Percentiles rank a stretch among this genome's conserved stretches.
Conservation (phyloP, 2,888 invertebrate genomes). For the Syritta pipiens region DNA sequence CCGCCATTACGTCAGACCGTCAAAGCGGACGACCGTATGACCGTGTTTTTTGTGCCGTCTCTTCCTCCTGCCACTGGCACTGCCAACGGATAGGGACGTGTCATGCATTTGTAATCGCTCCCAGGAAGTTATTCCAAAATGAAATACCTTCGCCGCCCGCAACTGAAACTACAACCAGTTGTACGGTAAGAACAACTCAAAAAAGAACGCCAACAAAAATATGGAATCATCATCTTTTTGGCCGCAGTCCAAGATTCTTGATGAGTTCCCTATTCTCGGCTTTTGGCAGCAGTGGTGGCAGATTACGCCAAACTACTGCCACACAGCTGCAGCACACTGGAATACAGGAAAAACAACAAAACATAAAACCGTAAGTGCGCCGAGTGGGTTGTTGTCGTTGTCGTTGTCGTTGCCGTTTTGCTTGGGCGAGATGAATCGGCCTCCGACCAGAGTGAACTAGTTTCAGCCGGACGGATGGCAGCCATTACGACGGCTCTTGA, state of each 20-base stretch:
- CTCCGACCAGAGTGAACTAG: constrained; percentile 45
- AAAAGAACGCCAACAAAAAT: constrained; percentile 2
- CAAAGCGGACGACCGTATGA: not conserved
- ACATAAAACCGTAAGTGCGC: not conserved
- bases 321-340: constrained; percentile 3
- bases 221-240: constrained; percentile 55
- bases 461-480: constrained; percentile 32
- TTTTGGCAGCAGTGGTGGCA: not conserved
- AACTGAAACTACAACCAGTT: constrained; percentile 41
- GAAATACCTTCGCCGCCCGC: constrained; percentile 34
- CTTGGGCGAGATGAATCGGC: constrained; percentile 35
- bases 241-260: constrained; percentile 51
- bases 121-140: constrained; percentile 60
- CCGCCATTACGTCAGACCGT: constrained; percentile 43
- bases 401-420: not conserved
- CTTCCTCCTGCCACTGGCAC: constrained; percentile 23
- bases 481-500: not conserved
- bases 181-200: too few relatives aligned
- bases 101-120: constrained; percentile 60
- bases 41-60: not conserved
- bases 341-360: constrained; percentile 11
- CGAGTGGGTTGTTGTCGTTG: too few relatives aligned
- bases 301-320: not conserved
- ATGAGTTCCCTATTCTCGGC: constrained; percentile 47
- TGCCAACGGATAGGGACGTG: constrained; percentile 26